Evolutionary conservation across 2,888 invertebrate genomes (phyloP), one percentile per base, ranked within the genome.

Genomic region (Polyommatus icarus): DNA sequence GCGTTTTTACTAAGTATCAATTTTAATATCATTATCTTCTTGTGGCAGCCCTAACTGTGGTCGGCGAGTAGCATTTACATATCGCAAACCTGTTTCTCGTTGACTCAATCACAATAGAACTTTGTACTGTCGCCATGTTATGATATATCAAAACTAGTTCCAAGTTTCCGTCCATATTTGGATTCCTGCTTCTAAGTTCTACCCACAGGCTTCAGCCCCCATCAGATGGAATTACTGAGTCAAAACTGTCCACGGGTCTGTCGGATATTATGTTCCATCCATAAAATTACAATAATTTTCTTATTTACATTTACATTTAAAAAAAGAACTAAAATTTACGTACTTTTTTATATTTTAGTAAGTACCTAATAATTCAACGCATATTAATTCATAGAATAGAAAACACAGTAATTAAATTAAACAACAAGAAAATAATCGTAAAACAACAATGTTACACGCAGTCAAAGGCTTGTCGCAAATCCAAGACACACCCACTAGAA

Each of bases 41-140:
- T 24, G 73, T 79, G 71, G 15, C 77, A 77, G n/a, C 79, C 79
- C 79, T 79, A 72, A 15, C n/a, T 15, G 54, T 54, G 36, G 36
- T 29, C 50, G n/a, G 54, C 82, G 84, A 84, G 82, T 82, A 81
- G 79, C 80, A 83, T 85, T 85, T 24, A 84, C 83, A 83, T 78
- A 80, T 75, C 54, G 75, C 79, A 85, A 87, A 87, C 87, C 86
- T 82, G 87, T 87, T 87, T 82, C 81, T 50, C 84, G 84, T 87
- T 87, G 85, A 85, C 83, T 86, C 85, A 86, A 84, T 82, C 82
- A 83, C 84, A 84, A 84, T 83, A 83, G 83, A 83, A 82, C 79
- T 80, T 82, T 80, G 78, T 78, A 76, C 76, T 78, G 77, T 46
- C 59, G 50, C 36, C 76, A 76, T 15, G 72, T 72, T 46, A 72